Evolutionary conservation across 2,113 vertebrate species (phyloP).

Genomic region (Hylia prasina): DNA sequence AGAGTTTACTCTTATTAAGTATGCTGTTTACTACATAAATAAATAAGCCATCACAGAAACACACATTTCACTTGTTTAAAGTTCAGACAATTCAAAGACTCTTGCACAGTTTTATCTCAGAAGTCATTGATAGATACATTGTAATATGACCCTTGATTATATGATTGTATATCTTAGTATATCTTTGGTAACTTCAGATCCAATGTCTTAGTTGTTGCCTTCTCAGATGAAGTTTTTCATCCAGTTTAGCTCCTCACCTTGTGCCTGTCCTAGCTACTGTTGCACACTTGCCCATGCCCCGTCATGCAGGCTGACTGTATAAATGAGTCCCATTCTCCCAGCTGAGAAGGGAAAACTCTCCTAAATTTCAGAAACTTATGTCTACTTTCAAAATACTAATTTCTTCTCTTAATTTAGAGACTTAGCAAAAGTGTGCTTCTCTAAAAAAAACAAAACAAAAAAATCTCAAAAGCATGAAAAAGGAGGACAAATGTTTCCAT

Average conservation of each 20-base stretch:
- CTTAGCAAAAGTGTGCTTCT: accelerated
- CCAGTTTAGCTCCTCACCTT: neutral
- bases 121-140: neutral
- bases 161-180: neutral
- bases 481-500: neutral
- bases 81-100: neutral
- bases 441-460: neutral
- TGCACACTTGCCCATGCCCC: neutral
- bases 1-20: neutral
- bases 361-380: neutral
- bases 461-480: neutral
- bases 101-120: neutral
- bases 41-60: neutral
- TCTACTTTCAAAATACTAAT: neutral
- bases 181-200: neutral
- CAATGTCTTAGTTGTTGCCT: neutral
- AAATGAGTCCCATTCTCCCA: neutral
- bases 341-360: neutral
- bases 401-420: neutral
- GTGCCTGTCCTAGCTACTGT: neutral
- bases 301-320: neutral
- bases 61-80: neutral
- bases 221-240: neutral
- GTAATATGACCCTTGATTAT: neutral
- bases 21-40: neutral